Conservation (phyloP, 2,113 vertebrate species). For the Centropus bengalensis region DNA sequence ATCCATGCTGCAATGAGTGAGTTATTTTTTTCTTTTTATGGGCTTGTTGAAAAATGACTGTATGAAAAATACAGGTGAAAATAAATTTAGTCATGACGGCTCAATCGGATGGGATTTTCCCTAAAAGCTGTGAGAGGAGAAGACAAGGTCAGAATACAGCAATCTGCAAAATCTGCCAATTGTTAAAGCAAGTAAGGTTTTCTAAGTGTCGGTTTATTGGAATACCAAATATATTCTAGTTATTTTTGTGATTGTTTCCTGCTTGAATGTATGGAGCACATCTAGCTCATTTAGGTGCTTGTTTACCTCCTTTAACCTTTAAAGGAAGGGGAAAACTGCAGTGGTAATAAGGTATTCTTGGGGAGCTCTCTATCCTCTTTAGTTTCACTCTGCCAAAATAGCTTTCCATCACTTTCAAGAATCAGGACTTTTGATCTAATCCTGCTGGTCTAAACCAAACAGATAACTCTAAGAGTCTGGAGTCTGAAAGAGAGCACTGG, state of each 20-base stretch:
- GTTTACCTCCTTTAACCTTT: not conserved
- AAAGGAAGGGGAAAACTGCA: not conserved
- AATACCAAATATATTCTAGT: not conserved
- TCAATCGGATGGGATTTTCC: slow-evolving; percentile 4
- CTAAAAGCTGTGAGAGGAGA: not conserved
- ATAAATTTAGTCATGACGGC: slow-evolving; percentile 7
- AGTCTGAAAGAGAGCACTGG: not conserved
- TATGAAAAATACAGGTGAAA: slow-evolving; percentile 11
- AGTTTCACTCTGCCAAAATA: not conserved
- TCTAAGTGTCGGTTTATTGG: not conserved
- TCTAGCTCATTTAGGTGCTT: not conserved
- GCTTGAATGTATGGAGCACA: not conserved
- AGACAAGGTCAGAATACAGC: not conserved
- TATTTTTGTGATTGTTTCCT: not conserved
- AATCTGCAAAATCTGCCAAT: not conserved
- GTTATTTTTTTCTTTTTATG: slow-evolving; percentile 15
- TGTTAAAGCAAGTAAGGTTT: not conserved
- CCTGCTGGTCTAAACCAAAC: not conserved
- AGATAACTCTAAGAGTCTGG: not conserved
- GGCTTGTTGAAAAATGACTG: not conserved
- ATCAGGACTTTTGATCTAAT: not conserved
- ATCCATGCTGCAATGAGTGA: slow-evolving; percentile 20
- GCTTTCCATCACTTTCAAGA: not conserved
- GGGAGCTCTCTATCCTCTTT: not conserved
- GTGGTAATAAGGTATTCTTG: not conserved